A percentile compares a stretch with the other conserved stretches of the same genome.
phyloP scores from a whole-genome alignment of 92 coral and sea anemone genomes.

The Epizoanthus fatuus region DNA sequence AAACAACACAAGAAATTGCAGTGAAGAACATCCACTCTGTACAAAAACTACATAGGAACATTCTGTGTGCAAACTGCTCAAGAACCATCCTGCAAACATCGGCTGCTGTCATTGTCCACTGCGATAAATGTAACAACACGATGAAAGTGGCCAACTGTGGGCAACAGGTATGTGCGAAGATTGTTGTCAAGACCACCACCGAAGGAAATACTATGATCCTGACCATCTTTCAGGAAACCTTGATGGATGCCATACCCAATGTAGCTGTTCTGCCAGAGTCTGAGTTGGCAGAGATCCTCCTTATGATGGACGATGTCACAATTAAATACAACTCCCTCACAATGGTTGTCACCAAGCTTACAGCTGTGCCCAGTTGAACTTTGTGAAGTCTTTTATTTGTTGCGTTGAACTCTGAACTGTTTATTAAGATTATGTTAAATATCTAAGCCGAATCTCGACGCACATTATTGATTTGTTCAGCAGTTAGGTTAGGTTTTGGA shows the following conservation, averaged over 20 bases:
- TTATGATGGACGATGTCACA: not conserved
- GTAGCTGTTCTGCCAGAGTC: conserved; percentile 8
- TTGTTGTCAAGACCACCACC: conserved; percentile 15
- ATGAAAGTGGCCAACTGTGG: not conserved
- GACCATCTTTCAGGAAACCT: not conserved
- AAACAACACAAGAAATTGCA: not conserved
- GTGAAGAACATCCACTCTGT: conserved; percentile 9
- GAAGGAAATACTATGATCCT: conserved; percentile 1
- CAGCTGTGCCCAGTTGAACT: not conserved
- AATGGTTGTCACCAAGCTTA: not conserved
- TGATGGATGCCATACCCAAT: not conserved
- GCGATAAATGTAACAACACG: conserved; percentile 27
- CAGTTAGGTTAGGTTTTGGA: no score
- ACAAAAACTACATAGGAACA: conserved; percentile 24
- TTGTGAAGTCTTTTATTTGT: not conserved
- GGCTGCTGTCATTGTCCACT: conserved; percentile 24
- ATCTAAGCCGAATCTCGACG: no score
- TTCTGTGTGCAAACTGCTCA: conserved; percentile 31
- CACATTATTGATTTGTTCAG: no score
- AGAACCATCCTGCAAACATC: conserved; percentile 39
- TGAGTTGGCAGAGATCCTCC: not conserved
- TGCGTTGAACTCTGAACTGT: no score
- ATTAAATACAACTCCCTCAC: not conserved
- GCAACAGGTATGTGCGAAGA: conserved; percentile 26
- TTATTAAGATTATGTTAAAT: no score